Evolutionary conservation across 2,888 invertebrate genomes (phyloP), one percentile per base, ranked within the genome.

Genomic region (Thelaira solivaga): DNA sequence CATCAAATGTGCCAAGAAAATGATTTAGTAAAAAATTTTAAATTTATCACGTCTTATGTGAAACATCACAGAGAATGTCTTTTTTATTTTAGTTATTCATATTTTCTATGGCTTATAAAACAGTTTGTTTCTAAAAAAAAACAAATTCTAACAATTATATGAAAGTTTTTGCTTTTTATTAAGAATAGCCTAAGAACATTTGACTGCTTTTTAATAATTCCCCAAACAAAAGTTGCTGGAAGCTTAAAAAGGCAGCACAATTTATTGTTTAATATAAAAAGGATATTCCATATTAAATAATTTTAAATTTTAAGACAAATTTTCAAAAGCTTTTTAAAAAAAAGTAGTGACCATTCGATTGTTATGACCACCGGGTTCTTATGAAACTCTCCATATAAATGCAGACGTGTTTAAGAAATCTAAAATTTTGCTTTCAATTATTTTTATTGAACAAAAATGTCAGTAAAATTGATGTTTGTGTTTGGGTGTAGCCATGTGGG

Each of bases 241-340:
- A 81, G 76, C 80, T 82, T 82, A 81, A 81, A 81, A 82, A 77
- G 81, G 81, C 81, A 82, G 80, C 75, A 81, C 65, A 78, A n/a
- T n/a, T n/a, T 39, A 31, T 13, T 16, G 16, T 59, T 68, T 57
- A 4, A 0, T 34, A 4, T 5, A 43, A 36, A 26, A 16, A 62
- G 45, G 45, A 20, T 8, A 29, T 72, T 72, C 62, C 36, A 22
- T 53, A 61, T 6, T 4, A 29, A 4, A 2, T 4, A 49, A 2
- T 22, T 11, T 20, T 4, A 8, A 18, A 51, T 6, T 20, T 0
- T n/a, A n/a, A n/a, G n/a, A n/a, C n/a, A n/a, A n/a, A n/a, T n/a
- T n/a, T n/a, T n/a, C n/a, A n/a, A n/a, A n/a, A n/a, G n/a, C n/a
- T n/a, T n/a, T n/a, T n/a, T n/a, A n/a, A n/a, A n/a, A n/a, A n/a